Base-by-base conservation (phyloP, 1,140 invertebrate species). In the Aphelinus certus region DNA sequence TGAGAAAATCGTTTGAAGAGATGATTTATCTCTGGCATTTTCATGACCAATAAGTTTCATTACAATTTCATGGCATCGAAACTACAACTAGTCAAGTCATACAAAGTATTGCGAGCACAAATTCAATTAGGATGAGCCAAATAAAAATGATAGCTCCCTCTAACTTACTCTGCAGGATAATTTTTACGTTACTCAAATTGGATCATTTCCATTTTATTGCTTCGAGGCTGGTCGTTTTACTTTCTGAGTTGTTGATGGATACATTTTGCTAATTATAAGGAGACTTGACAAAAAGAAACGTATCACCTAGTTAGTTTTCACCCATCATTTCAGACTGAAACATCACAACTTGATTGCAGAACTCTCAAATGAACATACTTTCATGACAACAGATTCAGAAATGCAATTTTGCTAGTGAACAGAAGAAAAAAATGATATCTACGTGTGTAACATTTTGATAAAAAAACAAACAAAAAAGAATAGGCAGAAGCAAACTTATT, bases 11-110 rank as follows among this genome's bases (percentile, higher is more conserved):
- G 55, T 55, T 75, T 75, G 7, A 49, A 47, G 43, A 26, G 56
- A 48, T 75, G 58, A 47, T 66, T 57, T 55, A 66, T 65, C 48
- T 53, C 51, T 69, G 60, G 82, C 83, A 83, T 79, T 82, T 75
- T 85, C 85, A 86, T 86, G 81, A 87, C 81, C 85, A 83, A 84
- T 85, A 75, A 82, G 60, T 82, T 79, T 81, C 78, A 77, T 79
- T 71, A 75, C 80, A 68, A 76, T 79, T 73, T 84, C 83, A 83
- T 81, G 76, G 80, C 72, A 83, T 81, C 81, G 80, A 80, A 79
- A 85, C 81, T 75, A 83, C 68, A 69, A 86, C 84, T 87, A 88
- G 85, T 88, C 86, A 87, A 82, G 81, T 71, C 70, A 53, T 80
- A 81, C 77, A 76, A 77, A 83, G 81, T 86, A 84, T 74, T 83